Percentiles rank a stretch among this genome's conserved stretches.
These are phyloP conservation scores for Heliangelus exortis DNA, from an alignment of 2,797 vertebrate species.

Conservation along the genomic window DNA sequence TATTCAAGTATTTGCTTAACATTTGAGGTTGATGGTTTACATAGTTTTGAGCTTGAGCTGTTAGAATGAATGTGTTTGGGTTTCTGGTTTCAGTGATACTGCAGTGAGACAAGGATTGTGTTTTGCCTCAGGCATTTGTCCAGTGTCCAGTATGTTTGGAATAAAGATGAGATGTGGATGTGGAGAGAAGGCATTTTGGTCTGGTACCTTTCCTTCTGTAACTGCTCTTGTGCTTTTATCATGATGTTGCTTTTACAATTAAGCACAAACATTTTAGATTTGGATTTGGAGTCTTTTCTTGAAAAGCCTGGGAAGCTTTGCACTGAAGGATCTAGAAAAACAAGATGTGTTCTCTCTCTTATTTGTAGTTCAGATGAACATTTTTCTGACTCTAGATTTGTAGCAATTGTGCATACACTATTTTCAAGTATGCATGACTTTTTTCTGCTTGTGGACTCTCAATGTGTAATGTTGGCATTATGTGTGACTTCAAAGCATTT, in stretches of 20 bases:
- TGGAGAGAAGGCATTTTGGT: background rate
- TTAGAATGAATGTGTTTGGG: background rate
- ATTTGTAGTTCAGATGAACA: background rate
- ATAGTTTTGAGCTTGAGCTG: background rate
- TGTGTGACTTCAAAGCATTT: background rate
- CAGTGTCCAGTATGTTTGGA: background rate
- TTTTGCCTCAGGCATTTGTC: background rate
- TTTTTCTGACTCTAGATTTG: background rate
- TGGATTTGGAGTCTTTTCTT: background rate
- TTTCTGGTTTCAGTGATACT: slow-evolving; percentile 2
- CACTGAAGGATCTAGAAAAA: background rate
- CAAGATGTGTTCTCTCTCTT: background rate
- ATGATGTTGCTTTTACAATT: background rate
- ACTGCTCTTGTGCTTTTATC: background rate
- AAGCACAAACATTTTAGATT: background rate
- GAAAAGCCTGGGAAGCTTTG: background rate
- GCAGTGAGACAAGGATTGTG: background rate
- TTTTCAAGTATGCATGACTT: background rate
- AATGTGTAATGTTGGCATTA: background rate
- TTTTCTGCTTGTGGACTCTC: background rate
- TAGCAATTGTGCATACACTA: background rate
- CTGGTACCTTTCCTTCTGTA: background rate
- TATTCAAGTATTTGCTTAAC: background rate
- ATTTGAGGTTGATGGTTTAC: background rate
- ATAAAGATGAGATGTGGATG: background rate